Conservation (phyloP, 2,888 invertebrate species). For the Myopa tessellatipennis region DNA sequence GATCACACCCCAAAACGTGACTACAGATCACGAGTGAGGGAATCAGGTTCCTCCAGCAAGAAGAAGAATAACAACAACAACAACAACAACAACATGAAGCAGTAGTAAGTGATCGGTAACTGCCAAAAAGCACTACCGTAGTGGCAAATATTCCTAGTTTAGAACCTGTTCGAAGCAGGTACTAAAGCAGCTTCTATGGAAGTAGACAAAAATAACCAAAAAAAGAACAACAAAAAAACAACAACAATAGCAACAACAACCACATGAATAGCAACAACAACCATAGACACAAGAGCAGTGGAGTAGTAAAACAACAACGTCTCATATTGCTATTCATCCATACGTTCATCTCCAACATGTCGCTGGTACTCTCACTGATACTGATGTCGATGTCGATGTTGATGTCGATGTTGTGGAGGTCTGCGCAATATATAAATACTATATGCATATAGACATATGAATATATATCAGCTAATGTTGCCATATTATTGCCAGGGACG, state of each 20-base stretch:
- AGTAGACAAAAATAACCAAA: neutral
- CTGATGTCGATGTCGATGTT: neutral
- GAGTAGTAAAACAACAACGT: constrained; percentile 9
- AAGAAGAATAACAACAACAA: constrained; percentile 22
- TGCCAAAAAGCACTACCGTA: constrained; percentile 39
- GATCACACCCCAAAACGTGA: constrained; percentile 66
- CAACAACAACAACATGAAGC: constrained; percentile 36
- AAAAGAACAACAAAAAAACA: constrained; percentile 6
- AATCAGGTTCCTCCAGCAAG: constrained; percentile 50
- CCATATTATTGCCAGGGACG: no score
- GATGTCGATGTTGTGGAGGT: neutral
- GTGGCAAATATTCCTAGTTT: constrained; percentile 31
- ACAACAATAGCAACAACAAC: constrained; percentile 13
- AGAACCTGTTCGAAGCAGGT: constrained; percentile 9
- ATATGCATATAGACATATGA: no score
- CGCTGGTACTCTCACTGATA: constrained; percentile 32
- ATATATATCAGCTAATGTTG: no score
- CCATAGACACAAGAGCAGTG: constrained; percentile 9
- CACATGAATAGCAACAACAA: neutral
- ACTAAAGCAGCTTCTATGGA: constrained; percentile 4
- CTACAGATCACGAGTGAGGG: constrained; percentile 58
- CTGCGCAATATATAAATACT: no score
- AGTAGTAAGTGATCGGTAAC: constrained; percentile 39
- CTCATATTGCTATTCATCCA: constrained; percentile 26
- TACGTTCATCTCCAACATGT: constrained; percentile 32